Evolutionary conservation across 2,113 vertebrate species (phyloP).

Genomic region (Aptenodytes forsteri): DNA sequence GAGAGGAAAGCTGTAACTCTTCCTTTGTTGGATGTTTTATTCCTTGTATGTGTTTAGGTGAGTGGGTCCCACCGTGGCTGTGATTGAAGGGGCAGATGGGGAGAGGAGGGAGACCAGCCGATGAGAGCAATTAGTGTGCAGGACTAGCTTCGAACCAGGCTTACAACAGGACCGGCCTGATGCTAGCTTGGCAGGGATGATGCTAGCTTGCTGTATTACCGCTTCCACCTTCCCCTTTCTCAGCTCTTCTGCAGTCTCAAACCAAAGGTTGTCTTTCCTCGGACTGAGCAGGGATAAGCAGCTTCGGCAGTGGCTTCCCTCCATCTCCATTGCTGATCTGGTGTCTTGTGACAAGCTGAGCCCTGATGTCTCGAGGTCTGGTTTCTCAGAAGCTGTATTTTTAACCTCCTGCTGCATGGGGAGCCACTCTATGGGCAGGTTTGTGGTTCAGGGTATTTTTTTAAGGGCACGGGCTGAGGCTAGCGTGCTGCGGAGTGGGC

Average conservation of each 20-base stretch:
- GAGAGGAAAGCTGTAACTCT: not conserved
- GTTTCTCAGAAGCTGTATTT: not conserved
- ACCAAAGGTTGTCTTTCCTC: not conserved
- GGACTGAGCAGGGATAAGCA: not conserved
- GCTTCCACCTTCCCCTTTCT: not conserved
- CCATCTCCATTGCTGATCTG: not conserved
- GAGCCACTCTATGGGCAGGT: not conserved
- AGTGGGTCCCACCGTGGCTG: not conserved
- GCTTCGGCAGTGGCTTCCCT: not conserved
- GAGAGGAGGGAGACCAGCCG: not conserved
- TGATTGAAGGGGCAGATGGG: not conserved
- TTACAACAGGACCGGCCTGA: not conserved
- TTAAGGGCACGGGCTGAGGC: not conserved
- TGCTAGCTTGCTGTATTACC: not conserved
- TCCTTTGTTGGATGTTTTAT: conserved; percentile 20
- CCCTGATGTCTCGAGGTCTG: not conserved
- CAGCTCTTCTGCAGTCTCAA: not conserved
- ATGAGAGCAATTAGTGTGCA: not conserved
- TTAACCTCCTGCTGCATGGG: not conserved
- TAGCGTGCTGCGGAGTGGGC: not conserved
- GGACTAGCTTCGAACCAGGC: not conserved
- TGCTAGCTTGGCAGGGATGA: not conserved
- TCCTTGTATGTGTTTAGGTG: not conserved
- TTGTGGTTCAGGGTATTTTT: not conserved
- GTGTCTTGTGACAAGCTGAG: not conserved